These are phyloP conservation scores for Mirza zaza DNA, from an alignment of 2,113 vertebrate species.

Conservation along the genomic window DNA sequence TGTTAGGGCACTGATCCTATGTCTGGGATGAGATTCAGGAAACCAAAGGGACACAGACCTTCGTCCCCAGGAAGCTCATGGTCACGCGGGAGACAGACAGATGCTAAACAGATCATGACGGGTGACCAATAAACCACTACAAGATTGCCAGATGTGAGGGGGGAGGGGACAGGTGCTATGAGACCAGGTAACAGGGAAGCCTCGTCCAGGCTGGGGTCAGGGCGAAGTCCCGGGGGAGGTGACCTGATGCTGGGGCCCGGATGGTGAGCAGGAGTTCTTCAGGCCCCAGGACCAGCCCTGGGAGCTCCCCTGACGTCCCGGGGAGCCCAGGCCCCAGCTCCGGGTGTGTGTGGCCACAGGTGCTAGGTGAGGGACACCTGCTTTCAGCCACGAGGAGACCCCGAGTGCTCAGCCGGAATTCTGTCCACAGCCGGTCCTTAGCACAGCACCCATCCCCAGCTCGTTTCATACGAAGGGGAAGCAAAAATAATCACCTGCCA, in stretches of 20 bases:
- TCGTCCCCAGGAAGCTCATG: neutral
- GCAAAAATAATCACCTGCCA: conserved; percentile 86
- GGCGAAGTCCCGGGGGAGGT: neutral
- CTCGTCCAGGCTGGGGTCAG: too few relatives aligned
- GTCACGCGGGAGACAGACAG: too few relatives aligned
- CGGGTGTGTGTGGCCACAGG: rapidly evolving
- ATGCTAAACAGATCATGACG: neutral
- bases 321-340: neutral
- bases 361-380: rapidly evolving
- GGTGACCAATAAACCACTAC: neutral
- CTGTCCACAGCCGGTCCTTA: conserved; percentile 78
- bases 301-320: neutral
- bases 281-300: neutral
- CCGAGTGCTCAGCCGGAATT: rapidly evolving
- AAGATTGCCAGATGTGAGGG: too few relatives aligned
- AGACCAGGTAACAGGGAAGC: rapidly evolving
- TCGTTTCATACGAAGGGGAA: conserved; percentile 79
- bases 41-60: neutral
- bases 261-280: neutral
- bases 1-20: too few relatives aligned
- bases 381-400: neutral
- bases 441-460: conserved; percentile 71
- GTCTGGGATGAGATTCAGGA: neutral
- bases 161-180: neutral
- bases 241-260: neutral